These are phyloP conservation scores for Etheostoma perlongum DNA, from an alignment of 2,797 vertebrate species.

Conservation along the genomic window DNA sequence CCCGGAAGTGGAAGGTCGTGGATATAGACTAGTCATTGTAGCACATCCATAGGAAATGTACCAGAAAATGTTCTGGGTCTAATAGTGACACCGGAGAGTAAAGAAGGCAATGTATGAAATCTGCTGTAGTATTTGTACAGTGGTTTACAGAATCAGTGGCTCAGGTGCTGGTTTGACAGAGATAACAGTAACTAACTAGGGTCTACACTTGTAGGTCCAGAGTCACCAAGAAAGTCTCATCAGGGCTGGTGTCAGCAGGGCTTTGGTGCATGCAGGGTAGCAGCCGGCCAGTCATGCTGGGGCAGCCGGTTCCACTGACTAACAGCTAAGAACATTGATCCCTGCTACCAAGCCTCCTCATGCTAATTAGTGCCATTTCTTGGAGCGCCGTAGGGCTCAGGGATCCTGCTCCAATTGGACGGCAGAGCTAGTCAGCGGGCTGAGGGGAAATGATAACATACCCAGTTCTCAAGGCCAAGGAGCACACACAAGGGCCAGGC, in stretches of 20 bases:
- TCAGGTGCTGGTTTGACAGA: constrained; percentile 66
- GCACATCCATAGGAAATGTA: constrained; percentile 5
- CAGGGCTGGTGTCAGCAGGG: constrained; percentile 56
- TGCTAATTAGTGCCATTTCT: constrained; percentile 75
- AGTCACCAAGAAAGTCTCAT: constrained; percentile 44
- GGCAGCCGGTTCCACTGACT: constrained; percentile 51
- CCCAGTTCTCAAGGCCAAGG: constrained; percentile 59
- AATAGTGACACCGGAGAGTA: not conserved
- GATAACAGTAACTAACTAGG: constrained; percentile 62
- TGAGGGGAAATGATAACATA: constrained; percentile 71
- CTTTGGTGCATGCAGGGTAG: constrained; percentile 33
- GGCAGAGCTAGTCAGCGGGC: constrained; percentile 45
- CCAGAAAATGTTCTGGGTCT: not conserved
- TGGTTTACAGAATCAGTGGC: constrained; percentile 35
- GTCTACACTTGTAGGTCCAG: constrained; percentile 32
- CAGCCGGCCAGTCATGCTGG: constrained; percentile 37
- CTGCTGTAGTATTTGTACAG: not conserved
- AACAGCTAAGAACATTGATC: constrained; percentile 66
- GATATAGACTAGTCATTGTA: not conserved
- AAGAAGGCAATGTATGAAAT: constrained; percentile 6
- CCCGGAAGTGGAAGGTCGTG: too few relatives aligned
- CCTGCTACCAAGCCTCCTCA: constrained; percentile 54
- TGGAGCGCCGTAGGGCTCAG: constrained; percentile 44
- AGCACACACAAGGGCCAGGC: constrained; percentile 50
- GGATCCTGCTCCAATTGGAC: constrained; percentile 56